Conservation (phyloP, 2,797 vertebrate species). For the Syngnathus acus region DNA sequence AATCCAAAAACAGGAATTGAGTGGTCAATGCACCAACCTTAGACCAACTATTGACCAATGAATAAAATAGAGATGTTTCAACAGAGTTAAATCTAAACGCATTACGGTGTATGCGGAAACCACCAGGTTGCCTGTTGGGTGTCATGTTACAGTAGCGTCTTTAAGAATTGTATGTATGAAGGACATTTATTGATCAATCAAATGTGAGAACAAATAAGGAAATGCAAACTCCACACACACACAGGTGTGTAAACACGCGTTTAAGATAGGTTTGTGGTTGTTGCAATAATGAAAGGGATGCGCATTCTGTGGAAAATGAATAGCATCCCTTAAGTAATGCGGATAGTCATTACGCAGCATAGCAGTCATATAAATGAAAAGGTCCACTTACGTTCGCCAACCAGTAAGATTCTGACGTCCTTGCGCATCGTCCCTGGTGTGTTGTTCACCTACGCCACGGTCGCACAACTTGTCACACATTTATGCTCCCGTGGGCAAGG, state of each 20-base stretch:
- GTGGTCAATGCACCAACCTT: background rate
- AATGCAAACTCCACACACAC: no score
- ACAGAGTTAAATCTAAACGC: no score
- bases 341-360: background rate
- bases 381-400: conserved; percentile 86
- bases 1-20: background rate
- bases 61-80: no score
- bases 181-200: no score
- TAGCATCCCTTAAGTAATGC: background rate
- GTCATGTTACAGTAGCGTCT: no score
- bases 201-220: no score
- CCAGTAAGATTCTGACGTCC: conserved; percentile 88
- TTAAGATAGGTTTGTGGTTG: background rate
- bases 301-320: background rate
- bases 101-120: no score
- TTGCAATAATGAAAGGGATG: background rate
- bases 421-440: conserved; percentile 76
- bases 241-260: background rate
- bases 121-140: no score
- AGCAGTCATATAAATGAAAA: background rate
- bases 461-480: conserved; percentile 29
- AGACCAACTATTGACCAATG: no score
- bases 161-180: no score
- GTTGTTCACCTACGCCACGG: conserved; percentile 24
- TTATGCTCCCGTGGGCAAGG: conserved; percentile 42